Evolutionary conservation across 2,888 invertebrate species (phyloP).

Genomic region (Nephrotoma flavescens): DNA sequence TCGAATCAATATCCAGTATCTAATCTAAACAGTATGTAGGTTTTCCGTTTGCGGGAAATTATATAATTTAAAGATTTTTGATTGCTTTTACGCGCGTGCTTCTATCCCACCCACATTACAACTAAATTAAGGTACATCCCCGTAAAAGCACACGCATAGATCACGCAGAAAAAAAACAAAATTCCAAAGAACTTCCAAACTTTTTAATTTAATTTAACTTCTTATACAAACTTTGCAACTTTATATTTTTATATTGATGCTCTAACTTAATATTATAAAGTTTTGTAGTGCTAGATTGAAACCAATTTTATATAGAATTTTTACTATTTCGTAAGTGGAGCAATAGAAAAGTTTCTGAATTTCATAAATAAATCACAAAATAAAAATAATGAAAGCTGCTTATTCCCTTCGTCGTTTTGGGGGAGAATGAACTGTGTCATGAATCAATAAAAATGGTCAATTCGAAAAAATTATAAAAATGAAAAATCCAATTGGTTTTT

Average conservation of each 20-base stretch:
- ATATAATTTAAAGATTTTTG: background rate
- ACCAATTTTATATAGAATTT: background rate
- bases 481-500: background rate
- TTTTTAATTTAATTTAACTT: background rate
- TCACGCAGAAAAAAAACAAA: background rate
- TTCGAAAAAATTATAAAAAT: background rate
- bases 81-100: background rate
- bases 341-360: background rate
- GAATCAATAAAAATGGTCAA: background rate
- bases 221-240: background rate
- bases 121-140: background rate
- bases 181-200: background rate
- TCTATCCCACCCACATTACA: background rate
- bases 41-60: background rate
- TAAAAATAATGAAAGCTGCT: background rate
- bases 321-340: background rate
- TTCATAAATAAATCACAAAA: background rate
- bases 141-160: background rate
- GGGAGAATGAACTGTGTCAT: background rate
- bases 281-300: background rate
- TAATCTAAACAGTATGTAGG: background rate
- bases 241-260: background rate
- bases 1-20: background rate
- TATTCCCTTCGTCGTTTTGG: background rate
- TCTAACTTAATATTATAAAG: background rate